These are phyloP conservation scores for Myiotriccus ornatus DNA, from an alignment of 2,797 vertebrate genomes.

Conservation along the genomic window DNA sequence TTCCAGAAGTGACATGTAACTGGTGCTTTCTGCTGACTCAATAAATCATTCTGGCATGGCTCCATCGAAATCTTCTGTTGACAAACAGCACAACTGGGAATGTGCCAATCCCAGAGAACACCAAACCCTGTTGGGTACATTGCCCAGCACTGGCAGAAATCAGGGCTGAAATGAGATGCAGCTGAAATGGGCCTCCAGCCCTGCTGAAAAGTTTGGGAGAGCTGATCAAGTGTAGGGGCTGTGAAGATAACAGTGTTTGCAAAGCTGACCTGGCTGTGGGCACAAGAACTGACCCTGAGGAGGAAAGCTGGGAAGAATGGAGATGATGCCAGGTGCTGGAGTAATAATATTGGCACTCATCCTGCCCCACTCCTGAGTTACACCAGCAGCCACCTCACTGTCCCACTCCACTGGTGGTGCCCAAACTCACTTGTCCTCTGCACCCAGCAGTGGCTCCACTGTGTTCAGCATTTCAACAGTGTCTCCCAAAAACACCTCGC, in stretches of 20 bases:
- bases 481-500: neutral
- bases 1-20: neutral
- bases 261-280: neutral
- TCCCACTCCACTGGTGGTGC: neutral
- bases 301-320: neutral
- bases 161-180: neutral
- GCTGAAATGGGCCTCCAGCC: neutral
- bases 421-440: neutral
- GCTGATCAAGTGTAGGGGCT: neutral
- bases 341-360: fast-evolving
- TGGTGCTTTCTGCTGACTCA: neutral
- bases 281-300: neutral
- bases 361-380: neutral
- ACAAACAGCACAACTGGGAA: neutral
- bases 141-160: neutral
- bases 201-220: neutral
- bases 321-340: neutral
- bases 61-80: neutral
- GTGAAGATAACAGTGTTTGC: neutral
- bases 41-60: neutral
- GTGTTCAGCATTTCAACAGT: neutral
- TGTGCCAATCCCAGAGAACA: fast-evolving
- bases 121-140: fast-evolving
- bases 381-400: neutral
- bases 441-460: neutral